These are phyloP conservation scores for Conger conger DNA, from an alignment of 2,113 vertebrate genomes.

Conservation along the genomic window DNA sequence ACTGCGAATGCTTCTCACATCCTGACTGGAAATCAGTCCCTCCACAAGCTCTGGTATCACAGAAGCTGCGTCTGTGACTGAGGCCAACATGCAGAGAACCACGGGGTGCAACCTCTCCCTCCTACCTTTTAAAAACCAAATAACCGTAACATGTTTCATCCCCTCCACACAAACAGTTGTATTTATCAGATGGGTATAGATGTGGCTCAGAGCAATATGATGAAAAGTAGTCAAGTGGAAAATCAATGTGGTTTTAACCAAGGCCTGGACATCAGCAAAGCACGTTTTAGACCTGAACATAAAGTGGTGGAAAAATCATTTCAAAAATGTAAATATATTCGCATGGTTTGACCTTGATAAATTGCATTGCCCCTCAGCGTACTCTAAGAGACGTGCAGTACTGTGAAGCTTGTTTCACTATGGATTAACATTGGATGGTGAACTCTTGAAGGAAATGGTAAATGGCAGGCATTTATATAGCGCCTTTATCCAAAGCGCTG, in stretches of 20 bases:
- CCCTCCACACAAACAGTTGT: neutral
- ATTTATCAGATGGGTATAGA: neutral
- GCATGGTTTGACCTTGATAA: neutral
- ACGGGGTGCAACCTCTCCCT: neutral
- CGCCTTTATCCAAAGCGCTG: no score
- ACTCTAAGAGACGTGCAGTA: neutral
- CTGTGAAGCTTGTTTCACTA: neutral
- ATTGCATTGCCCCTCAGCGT: neutral
- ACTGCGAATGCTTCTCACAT: conserved; percentile 57
- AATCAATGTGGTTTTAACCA: neutral
- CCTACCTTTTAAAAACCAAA: neutral
- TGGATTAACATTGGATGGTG: neutral
- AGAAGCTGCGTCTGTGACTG: conserved; percentile 32
- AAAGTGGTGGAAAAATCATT: neutral
- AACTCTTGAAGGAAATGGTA: no score
- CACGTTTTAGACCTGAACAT: neutral
- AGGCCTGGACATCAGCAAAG: neutral
- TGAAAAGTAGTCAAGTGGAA: neutral
- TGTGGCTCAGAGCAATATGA: neutral
- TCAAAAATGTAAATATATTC: neutral
- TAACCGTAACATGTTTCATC: neutral
- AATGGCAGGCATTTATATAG: no score
- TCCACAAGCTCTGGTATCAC: conserved; percentile 50
- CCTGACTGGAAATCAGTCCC: conserved; percentile 48
- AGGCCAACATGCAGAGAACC: neutral